Evolutionary conservation across 2,888 invertebrate genomes (phyloP).

Genomic region (Tipula vernalis): DNA sequence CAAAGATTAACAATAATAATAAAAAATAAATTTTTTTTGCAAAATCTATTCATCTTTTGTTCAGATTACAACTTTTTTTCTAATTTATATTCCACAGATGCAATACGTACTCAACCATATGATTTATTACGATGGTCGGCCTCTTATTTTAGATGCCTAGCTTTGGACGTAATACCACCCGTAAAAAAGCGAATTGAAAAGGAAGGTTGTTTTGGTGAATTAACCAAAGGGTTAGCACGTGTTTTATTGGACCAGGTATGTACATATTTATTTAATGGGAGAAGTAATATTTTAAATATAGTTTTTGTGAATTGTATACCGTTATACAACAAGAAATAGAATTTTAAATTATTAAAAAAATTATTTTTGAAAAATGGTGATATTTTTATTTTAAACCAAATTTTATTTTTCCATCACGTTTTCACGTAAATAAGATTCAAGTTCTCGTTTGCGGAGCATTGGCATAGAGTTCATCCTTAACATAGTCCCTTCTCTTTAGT

Average conservation of each 20-base stretch:
- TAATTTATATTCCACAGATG: slow-evolving; percentile 40
- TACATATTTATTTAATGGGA: not conserved
- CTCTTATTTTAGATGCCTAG: slow-evolving; percentile 66
- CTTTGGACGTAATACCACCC: slow-evolving; percentile 65
- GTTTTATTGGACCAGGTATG: slow-evolving; percentile 65
- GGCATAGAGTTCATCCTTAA: too few relatives aligned
- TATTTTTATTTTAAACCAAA: too few relatives aligned
- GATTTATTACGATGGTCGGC: slow-evolving; percentile 78
- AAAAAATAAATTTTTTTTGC: not conserved
- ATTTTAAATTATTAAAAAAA: too few relatives aligned
- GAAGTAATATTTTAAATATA: not conserved
- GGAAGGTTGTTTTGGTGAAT: slow-evolving; percentile 58
- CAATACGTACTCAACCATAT: slow-evolving; percentile 78
- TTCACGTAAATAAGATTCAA: too few relatives aligned
- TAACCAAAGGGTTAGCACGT: slow-evolving; percentile 68
- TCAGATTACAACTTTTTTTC: not conserved
- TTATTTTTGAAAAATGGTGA: too few relatives aligned
- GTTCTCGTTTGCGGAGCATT: too few relatives aligned
- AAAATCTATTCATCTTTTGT: not conserved
- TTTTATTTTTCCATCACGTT: too few relatives aligned
- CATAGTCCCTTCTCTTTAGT: too few relatives aligned
- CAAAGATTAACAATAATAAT: not conserved
- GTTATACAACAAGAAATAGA: not conserved
- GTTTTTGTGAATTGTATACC: not conserved
- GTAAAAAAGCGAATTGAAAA: slow-evolving; percentile 67